These are phyloP conservation scores for Excalfactoria chinensis DNA, from an alignment of 2,113 vertebrate genomes.

Conservation along the genomic window DNA sequence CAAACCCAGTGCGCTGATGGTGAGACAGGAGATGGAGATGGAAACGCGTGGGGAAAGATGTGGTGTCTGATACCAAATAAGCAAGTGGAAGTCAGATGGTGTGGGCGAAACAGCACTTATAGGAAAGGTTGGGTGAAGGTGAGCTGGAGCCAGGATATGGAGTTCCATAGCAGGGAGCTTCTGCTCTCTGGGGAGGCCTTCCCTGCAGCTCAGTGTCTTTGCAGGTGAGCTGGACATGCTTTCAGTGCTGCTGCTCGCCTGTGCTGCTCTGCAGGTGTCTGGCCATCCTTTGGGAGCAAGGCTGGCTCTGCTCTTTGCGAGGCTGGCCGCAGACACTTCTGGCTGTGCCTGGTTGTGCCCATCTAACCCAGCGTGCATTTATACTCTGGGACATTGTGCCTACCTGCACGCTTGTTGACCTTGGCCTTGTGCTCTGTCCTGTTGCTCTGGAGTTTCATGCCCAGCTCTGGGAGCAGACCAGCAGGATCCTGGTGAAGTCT, in stretches of 20 bases:
- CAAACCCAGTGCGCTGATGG: fast-evolving
- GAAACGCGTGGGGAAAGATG: not conserved
- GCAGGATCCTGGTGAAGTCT: not conserved
- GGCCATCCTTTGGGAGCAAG: not conserved
- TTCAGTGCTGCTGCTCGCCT: not conserved
- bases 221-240: not conserved
- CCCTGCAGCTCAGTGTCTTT: not conserved
- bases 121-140: not conserved
- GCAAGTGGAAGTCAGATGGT: not conserved
- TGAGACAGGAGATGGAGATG: not conserved
- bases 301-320: not conserved
- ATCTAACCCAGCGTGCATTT: not conserved
- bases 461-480: not conserved
- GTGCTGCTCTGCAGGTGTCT: not conserved
- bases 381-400: not conserved
- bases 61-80: conserved; percentile 1
- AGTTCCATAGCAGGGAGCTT: not conserved
- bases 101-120: not conserved
- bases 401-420: not conserved
- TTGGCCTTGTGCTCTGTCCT: not conserved
- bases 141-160: not conserved
- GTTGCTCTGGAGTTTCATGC: not conserved
- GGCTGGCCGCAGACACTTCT: not conserved
- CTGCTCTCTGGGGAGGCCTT: not conserved
- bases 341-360: not conserved